Conservation (phyloP, 2,888 invertebrate species). For the Omphaloscelis lunosa region DNA sequence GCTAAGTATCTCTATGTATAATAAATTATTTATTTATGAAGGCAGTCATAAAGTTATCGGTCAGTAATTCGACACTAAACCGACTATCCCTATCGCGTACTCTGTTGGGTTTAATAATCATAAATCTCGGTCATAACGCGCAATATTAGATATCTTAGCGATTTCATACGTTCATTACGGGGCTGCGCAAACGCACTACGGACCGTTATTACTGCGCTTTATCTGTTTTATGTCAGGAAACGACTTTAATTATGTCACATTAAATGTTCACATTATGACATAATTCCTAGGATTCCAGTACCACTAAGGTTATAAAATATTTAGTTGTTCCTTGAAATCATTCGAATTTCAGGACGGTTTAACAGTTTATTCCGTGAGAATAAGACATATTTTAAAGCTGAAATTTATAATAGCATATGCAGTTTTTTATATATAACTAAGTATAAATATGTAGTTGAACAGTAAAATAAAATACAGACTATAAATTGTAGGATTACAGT, state of each 20-base stretch:
- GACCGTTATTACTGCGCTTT: constrained; percentile 43
- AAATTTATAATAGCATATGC: no score
- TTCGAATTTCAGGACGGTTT: not conserved
- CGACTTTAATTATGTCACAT: constrained; percentile 33
- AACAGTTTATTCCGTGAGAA: no score
- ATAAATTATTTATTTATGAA: constrained; percentile 31
- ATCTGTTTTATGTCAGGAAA: constrained; percentile 40
- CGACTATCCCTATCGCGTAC: constrained; percentile 33
- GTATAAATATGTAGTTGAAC: not conserved
- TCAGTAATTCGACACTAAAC: constrained; percentile 48
- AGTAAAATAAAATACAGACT: no score
- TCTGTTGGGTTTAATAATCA: constrained; percentile 49
- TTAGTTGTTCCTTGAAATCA: not conserved
- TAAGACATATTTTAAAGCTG: no score
- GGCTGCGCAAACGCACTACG: constrained; percentile 39
- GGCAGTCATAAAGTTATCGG: constrained; percentile 51
- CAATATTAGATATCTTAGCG: constrained; percentile 53
- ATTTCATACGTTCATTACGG: constrained; percentile 51
- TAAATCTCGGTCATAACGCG: constrained; percentile 56
- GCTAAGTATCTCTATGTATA: not conserved
- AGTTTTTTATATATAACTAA: not conserved
- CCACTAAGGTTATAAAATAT: not conserved
- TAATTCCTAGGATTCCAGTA: not conserved
- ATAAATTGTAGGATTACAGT: no score
- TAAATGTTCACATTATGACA: constrained; percentile 9